Evolutionary conservation across 2,888 invertebrate genomes (phyloP).

Genomic region (Rugalucina vietnamica): DNA sequence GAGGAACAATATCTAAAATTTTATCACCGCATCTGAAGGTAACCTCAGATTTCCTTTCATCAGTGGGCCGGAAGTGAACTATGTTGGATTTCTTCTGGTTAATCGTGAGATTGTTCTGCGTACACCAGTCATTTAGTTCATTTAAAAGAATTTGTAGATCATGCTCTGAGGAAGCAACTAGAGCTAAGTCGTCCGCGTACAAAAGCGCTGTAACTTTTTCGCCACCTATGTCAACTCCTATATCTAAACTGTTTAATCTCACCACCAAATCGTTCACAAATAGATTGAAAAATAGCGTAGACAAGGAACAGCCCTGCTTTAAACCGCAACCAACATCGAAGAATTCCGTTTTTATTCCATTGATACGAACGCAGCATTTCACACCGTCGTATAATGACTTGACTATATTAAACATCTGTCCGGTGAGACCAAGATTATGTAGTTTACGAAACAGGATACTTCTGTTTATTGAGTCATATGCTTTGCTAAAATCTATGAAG

Average conservation of each 20-base stretch:
- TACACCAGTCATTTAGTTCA: neutral
- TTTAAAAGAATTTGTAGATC: neutral
- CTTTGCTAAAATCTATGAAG: slow-evolving; percentile 9
- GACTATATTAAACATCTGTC: neutral
- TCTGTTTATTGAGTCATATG: slow-evolving; percentile 9
- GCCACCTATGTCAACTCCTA: neutral
- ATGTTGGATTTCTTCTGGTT: neutral
- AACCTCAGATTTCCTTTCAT: neutral
- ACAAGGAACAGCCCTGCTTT: slow-evolving; percentile 7
- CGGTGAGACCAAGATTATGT: neutral
- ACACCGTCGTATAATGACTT: slow-evolving; percentile 2
- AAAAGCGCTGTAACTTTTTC: neutral
- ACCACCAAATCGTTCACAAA: slow-evolving; percentile 5
- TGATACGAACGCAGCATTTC: slow-evolving; percentile 10
- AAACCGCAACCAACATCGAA: slow-evolving; percentile 8
- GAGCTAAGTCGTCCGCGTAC: neutral
- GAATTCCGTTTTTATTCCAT: neutral
- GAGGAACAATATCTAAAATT: neutral
- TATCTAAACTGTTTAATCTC: neutral
- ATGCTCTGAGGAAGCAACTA: neutral
- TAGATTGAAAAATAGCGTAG: neutral
- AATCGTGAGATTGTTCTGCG: neutral
- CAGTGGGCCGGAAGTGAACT: neutral
- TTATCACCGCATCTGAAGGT: neutral
- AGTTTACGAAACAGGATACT: neutral